Percentiles rank a stretch among this genome's conserved stretches.
Conservation (phyloP, 2,113 vertebrate species). For the Phylloscopus trochiloides region DNA sequence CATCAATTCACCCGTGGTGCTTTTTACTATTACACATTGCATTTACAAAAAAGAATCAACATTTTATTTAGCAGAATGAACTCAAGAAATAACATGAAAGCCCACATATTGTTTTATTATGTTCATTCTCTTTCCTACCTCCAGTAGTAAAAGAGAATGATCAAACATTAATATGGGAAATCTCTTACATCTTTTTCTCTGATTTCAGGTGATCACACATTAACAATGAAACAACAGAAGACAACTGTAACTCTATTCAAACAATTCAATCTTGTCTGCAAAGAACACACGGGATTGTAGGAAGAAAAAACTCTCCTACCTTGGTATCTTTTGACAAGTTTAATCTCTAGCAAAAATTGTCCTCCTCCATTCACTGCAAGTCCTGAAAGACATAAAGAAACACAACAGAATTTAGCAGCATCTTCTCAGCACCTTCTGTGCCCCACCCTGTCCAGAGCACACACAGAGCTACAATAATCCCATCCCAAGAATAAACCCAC, state of each 20-base stretch:
- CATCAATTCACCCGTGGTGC: not conserved
- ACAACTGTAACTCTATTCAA: not conserved
- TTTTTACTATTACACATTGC: not conserved
- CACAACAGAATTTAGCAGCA: not conserved
- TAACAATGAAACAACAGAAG: not conserved
- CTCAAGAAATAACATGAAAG: not conserved
- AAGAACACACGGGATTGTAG: not conserved
- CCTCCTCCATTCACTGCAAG: constrained; percentile 55
- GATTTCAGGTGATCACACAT: not conserved
- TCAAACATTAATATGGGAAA: not conserved
- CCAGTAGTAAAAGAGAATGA: not conserved
- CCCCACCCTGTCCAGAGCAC: accelerated
- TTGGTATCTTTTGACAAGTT: not conserved
- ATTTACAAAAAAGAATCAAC: not conserved
- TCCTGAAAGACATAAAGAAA: constrained; percentile 32
- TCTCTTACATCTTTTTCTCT: not conserved
- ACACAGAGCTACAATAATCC: not conserved
- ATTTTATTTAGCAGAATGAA: not conserved
- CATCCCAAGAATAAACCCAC: not conserved
- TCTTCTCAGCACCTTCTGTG: not conserved
- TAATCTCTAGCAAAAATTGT: not conserved
- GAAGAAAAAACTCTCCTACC: not conserved
- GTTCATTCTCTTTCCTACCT: not conserved
- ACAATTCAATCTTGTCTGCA: not conserved
- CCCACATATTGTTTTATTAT: not conserved